Evolutionary conservation across 2,797 vertebrate genomes (phyloP), one percentile per base, ranked within the genome.

Genomic region (Natrix natrix): DNA sequence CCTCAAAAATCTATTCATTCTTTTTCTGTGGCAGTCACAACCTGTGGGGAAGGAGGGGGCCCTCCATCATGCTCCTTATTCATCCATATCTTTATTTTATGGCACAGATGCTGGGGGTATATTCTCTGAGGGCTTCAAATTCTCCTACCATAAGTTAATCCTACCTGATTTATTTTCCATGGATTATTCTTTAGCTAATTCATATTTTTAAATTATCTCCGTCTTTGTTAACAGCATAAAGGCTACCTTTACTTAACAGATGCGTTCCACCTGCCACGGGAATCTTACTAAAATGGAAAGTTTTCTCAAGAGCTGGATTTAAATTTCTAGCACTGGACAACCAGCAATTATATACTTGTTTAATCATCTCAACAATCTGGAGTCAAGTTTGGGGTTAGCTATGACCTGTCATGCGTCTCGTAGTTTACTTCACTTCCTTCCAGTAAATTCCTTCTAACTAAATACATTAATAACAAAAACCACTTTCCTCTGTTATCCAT

Each of bases 41-140:
- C 59, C 3, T 0, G 1, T 2, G 0, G 91, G 86, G 91, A 24
- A 56, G 86, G 93, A 87, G 74, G 90, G 61, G 22, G 28, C 43
- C 2, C 0, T 14, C 0, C 74, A 11, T 28, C 32, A 28, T 91
- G 0, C 0, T 6, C 59, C 7, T 91, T 48, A 87, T 55, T 13
- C 4, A 48, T 63, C 86, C 48, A n/a, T 63, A 92, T 59, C 48
- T 54, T 86, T 48, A 32, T 60, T 91, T 32, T 26, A 83, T 83
- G 48, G 20, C 78, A 48, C 78, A 83, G 78, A 83, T 83, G 78
- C 43, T 48, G 78, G 22, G 43, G 43, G 37, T 24, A 24, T 83
- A 83, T 83, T 24, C 60, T 88, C 28, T 28, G 16, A 83, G 43
- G 57, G 43, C 26, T 22, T 32, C 69, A 17, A 3, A n/a, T 11